Percentiles rank a stretch among this genome's conserved stretches.
phyloP scores from a whole-genome alignment of 2,113 vertebrate genomes.

The Hippotragus niger region DNA sequence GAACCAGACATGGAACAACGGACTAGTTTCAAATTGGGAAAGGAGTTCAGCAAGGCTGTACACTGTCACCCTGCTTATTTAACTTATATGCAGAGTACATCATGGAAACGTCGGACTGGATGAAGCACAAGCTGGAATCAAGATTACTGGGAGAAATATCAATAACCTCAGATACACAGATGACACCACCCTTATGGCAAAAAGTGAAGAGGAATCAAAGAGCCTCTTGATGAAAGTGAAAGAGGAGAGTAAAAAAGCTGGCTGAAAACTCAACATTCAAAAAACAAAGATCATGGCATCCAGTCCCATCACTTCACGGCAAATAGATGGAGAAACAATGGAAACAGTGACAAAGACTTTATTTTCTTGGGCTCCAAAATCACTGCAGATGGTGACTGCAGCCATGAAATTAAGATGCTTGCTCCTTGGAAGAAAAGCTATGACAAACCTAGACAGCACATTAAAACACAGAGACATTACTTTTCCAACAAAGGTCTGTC shows the following conservation, averaged over 20 bases:
- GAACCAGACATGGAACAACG: not conserved
- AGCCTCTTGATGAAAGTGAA: not conserved
- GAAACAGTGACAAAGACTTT: not conserved
- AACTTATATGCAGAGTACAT: not conserved
- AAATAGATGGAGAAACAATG: not conserved
- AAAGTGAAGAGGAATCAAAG: not conserved
- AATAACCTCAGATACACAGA: not conserved
- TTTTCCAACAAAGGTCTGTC: not conserved
- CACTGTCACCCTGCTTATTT: not conserved
- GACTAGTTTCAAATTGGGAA: not conserved
- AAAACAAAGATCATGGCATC: not conserved
- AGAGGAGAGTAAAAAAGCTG: not conserved
- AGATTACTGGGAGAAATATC: not conserved
- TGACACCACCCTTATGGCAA: not conserved
- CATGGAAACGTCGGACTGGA: not conserved
- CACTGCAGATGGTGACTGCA: not conserved
- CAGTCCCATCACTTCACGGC: not conserved
- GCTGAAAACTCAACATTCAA: not conserved
- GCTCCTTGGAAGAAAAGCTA: not conserved
- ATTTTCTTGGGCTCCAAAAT: not conserved
- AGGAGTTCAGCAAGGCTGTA: not conserved
- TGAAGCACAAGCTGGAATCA: not conserved
- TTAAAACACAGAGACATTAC: not conserved
- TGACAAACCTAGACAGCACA: not conserved
- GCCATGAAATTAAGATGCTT: not conserved